Percentiles rank a stretch among this genome's conserved stretches.
Conservation (phyloP, 2,888 invertebrate genomes). For the Ceramica pisi region DNA sequence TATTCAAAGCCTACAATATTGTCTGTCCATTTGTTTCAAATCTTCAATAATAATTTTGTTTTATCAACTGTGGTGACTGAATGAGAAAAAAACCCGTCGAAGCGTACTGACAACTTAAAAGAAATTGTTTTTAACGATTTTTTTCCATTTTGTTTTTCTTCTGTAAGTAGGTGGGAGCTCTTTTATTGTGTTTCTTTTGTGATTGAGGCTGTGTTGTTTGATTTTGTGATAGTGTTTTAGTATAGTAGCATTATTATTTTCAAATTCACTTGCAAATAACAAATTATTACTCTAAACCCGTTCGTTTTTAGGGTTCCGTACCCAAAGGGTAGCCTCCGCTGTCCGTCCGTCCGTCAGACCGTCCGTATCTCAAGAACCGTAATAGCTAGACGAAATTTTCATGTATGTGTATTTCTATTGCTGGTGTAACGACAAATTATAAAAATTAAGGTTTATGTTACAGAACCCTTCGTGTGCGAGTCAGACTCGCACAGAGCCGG, state of each 20-base stretch:
- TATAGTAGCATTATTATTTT: not conserved
- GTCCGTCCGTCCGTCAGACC: too few species aligned
- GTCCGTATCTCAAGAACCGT: too few species aligned
- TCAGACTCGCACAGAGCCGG: too few species aligned
- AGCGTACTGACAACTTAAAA: constrained; percentile 25
- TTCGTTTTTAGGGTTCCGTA: too few species aligned
- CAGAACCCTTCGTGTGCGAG: too few species aligned
- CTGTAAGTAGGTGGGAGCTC: constrained; percentile 10
- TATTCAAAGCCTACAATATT: constrained; percentile 3
- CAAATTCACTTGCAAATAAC: not conserved
- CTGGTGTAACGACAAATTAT: too few species aligned
- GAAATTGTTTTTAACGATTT: constrained; percentile 47
- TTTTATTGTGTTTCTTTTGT: constrained; percentile 7
- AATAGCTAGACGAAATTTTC: too few species aligned
- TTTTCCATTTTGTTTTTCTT: constrained; percentile 37
- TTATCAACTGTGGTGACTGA: constrained; percentile 16
- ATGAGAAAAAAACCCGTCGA: constrained; percentile 29
- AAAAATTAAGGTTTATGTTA: too few species aligned
- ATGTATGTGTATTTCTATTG: too few species aligned
- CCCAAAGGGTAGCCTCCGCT: too few species aligned
- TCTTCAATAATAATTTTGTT: constrained; percentile 24
- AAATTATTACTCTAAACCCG: too few species aligned
- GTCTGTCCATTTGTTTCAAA: constrained; percentile 9
- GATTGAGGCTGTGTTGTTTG: not conserved
- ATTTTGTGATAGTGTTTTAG: not conserved